phyloP scores from a whole-genome alignment of 2,797 vertebrate species.

The Sebastolobus altivelis region DNA sequence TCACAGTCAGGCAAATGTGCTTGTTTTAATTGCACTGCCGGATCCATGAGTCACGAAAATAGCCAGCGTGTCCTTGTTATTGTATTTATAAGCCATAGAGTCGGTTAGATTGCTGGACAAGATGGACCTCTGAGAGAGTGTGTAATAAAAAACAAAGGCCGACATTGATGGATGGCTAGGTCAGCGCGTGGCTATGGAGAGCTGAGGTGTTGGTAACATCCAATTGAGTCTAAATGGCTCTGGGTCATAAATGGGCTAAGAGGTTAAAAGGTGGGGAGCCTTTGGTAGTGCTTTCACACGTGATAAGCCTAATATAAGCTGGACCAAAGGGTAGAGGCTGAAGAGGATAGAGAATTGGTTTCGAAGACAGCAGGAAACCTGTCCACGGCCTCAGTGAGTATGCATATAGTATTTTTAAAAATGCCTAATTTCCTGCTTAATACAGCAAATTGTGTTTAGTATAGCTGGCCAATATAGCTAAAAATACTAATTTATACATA shows the following conservation, averaged over 20 bases:
- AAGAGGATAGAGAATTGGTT: constrained; percentile 40
- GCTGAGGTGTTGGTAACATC: constrained; percentile 82
- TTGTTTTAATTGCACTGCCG: constrained; percentile 91
- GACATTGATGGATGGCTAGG: constrained; percentile 80
- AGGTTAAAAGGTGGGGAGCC: constrained; percentile 77
- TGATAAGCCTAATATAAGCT: constrained; percentile 74
- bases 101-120: constrained; percentile 68
- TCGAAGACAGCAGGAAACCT: constrained; percentile 12
- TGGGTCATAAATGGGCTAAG: constrained; percentile 81
- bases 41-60: constrained; percentile 87
- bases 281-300: constrained; percentile 66
- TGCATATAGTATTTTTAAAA: not conserved
- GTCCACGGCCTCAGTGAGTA: not conserved
- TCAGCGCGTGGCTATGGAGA: constrained; percentile 72
- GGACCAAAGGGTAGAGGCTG: constrained; percentile 52
- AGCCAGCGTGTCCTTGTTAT: constrained; percentile 89
- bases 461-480: not conserved
- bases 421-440: not conserved
- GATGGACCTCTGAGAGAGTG: constrained; percentile 72
- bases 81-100: constrained; percentile 87
- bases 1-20: constrained; percentile 88
- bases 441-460: not conserved
- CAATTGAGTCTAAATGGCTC: constrained; percentile 83
- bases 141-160: constrained; percentile 78
- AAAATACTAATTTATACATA: not conserved